Base-by-base conservation (phyloP, 2,113 vertebrate species). In the Gallinago jamesoni region DNA sequence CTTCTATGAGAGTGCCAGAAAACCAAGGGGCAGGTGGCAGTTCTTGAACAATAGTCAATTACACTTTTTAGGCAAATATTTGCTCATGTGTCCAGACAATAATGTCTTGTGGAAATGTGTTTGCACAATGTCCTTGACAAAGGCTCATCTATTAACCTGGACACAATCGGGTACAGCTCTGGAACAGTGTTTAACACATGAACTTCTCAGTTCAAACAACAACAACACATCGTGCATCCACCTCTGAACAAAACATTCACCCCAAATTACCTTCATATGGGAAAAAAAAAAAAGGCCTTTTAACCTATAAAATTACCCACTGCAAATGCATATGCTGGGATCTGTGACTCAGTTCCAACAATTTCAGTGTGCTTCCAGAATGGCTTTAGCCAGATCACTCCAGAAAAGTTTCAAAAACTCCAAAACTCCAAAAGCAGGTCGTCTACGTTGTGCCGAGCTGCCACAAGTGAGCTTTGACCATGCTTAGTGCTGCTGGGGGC, bases 81-180 rank as follows among this genome's bases (percentile, higher is more conserved):
- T 96, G 92, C 57, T 94, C 89, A 50, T 74, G 85, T 75, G 56
- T 78, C 79, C 90, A 92, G 89, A 95, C 11, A 96, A 95, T 94
- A 86, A 90, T 75, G 53, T 83, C 89, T 94, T 96, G 83, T 97
- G 94, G 94, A 97, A 97, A 96, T 79, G 83, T 91, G 80, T 95
- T 96, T 95, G 80, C 84, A 95, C 68, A 87, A 73, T 85, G 87
- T 90, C 92, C 92, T 94, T 96, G 92, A 96, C 82, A 94, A 92
- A 90, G 55, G 30, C 63, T 89, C 0, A 3, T 83, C 83, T 81
- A 52, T 87, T 89, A 96, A 93, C 90, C 82, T 87, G 73, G 75
- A 93, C 66, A 87, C 85, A 96, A 62, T 73, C 0, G 5, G 41
- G 41, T 91, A 80, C 63, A 63, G 84, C 75, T 53, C 78, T 89